Conservation (phyloP, 2,113 vertebrate species). For the Callopanchax toddi region DNA sequence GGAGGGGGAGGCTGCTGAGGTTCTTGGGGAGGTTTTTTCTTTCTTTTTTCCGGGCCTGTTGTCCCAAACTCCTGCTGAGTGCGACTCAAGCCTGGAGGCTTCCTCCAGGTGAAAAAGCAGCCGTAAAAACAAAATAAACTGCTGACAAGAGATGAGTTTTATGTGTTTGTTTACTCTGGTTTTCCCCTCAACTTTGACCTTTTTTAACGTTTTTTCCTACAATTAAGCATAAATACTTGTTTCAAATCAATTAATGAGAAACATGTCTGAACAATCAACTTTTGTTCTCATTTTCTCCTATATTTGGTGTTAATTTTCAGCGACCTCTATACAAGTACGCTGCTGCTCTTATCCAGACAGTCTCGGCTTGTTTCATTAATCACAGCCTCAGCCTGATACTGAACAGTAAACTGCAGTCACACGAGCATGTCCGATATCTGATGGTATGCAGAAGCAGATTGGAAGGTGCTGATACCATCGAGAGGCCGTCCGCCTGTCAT, state of each 20-base stretch:
- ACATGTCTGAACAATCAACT: slow-evolving; percentile 14
- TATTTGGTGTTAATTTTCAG: slow-evolving; percentile 50
- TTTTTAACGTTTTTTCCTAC: too few relatives aligned
- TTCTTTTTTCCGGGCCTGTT: slow-evolving; percentile 44
- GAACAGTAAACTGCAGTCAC: slow-evolving; percentile 47
- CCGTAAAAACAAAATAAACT: slow-evolving; percentile 47
- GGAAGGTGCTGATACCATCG: slow-evolving; percentile 62
- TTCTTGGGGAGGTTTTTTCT: slow-evolving; percentile 7
- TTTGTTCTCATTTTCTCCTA: slow-evolving; percentile 20
- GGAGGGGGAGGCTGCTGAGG: neutral
- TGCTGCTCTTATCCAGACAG: slow-evolving; percentile 19
- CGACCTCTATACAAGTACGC: slow-evolving; percentile 32
- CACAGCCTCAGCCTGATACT: slow-evolving; percentile 49
- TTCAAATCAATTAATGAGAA: neutral
- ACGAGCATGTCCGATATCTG: slow-evolving; percentile 63
- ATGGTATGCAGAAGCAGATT: slow-evolving; percentile 62
- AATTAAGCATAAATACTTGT: too few relatives aligned
- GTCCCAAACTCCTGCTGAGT: slow-evolving; percentile 54
- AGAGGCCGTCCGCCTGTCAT: slow-evolving; percentile 69
- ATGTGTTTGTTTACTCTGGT: slow-evolving; percentile 4
- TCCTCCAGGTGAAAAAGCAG: slow-evolving; percentile 70
- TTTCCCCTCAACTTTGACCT: too few relatives aligned
- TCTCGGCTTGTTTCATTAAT: slow-evolving; percentile 51
- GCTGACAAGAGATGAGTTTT: slow-evolving; percentile 62
- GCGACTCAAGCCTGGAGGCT: slow-evolving; percentile 28